These are phyloP conservation scores for Drosophila sproati DNA, from an alignment of 1,140 invertebrate species.

Conservation along the genomic window DNA sequence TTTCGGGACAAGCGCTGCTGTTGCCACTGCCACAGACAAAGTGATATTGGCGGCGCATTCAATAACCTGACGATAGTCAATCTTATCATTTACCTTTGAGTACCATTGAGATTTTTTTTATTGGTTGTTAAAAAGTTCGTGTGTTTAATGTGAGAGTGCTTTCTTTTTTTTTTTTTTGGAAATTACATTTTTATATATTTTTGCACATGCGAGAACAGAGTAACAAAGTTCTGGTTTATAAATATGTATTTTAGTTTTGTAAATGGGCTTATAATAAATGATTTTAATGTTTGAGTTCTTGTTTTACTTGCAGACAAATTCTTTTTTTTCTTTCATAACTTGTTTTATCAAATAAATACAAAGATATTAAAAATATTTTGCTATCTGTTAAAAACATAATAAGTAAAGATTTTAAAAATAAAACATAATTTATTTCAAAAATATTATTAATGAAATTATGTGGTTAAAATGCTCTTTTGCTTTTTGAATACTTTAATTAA, in stretches of 20 bases:
- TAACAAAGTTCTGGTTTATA: background rate
- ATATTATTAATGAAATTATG: no score
- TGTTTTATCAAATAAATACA: no score
- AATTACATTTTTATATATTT: background rate
- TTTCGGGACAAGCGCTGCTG: slow-evolving; percentile 27
- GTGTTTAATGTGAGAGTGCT: background rate
- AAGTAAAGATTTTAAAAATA: no score
- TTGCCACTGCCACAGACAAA: slow-evolving; percentile 46
- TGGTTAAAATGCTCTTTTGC: no score
- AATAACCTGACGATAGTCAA: slow-evolving; percentile 10
- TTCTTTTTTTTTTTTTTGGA: background rate
- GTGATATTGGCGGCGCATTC: slow-evolving; percentile 49
- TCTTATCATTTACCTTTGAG: slow-evolving; percentile 37
- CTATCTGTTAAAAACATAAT: no score
- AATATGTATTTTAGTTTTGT: no score
- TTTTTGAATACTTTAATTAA: background rate
- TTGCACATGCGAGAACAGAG: background rate
- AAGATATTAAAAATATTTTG: no score
- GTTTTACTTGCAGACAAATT: no score
- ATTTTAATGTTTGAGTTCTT: no score
- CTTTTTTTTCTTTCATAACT: no score
- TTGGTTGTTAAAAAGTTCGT: background rate
- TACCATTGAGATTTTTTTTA: slow-evolving; percentile 6
- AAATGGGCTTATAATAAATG: no score
- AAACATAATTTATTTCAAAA: no score